A percentile compares a stretch with the other conserved stretches of the same genome.
Conservation (phyloP, 2,888 invertebrate genomes). For the Cantharis lateralis region DNA sequence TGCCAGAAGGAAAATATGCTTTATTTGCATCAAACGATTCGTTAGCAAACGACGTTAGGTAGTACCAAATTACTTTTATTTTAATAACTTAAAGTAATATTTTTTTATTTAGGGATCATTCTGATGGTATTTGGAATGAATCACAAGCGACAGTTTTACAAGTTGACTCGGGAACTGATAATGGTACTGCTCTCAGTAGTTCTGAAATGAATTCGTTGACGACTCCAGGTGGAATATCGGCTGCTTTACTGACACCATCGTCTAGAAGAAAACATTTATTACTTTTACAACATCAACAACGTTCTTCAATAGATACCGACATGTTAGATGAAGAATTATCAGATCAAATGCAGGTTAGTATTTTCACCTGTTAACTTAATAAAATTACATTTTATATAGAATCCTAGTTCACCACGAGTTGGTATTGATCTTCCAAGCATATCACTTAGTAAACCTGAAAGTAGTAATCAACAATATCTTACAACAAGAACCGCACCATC, state of each 20-base stretch:
- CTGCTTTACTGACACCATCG: conserved; percentile 74
- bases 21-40: conserved; percentile 85
- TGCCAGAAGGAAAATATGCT: conserved; percentile 62
- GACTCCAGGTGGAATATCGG: conserved; percentile 61
- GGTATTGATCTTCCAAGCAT: conserved; percentile 36
- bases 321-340: conserved; percentile 74
- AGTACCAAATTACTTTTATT: conserved; percentile 34
- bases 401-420: conserved; percentile 29
- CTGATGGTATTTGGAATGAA: conserved; percentile 88
- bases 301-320: conserved; percentile 85
- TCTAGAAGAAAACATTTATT: conserved; percentile 77
- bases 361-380: not conserved
- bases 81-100: not conserved
- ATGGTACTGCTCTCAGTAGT: conserved; percentile 63
- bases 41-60: conserved; percentile 73
- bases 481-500: conserved; percentile 37
- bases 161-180: conserved; percentile 71
- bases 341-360: conserved; percentile 63
- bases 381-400: conserved; percentile 26
- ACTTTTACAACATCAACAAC: conserved; percentile 80
- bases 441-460: conserved; percentile 34
- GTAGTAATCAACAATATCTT: conserved; percentile 39
- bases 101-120: conserved; percentile 68
- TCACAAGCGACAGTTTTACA: conserved; percentile 84
- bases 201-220: conserved; percentile 56